These are phyloP conservation scores for Machimus atricapillus DNA, from an alignment of 2,888 invertebrate species.

Conservation along the genomic window DNA sequence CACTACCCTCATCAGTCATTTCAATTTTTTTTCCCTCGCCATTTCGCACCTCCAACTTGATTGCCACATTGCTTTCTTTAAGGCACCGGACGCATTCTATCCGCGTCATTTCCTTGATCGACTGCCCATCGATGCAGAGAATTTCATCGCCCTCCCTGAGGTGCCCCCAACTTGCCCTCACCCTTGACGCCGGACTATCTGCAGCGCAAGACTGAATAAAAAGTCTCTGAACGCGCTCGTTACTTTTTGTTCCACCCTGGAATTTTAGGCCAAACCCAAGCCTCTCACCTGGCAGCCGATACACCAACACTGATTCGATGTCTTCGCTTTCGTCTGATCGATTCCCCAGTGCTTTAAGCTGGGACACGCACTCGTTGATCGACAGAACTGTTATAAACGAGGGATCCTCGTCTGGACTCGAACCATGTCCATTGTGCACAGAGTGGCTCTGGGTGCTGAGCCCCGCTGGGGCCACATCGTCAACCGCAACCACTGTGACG, in stretches of 20 bases:
- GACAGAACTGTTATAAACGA: slow-evolving; percentile 70
- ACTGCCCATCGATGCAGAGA: slow-evolving; percentile 81
- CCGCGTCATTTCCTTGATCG: slow-evolving; percentile 80
- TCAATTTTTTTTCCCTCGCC: slow-evolving; percentile 58
- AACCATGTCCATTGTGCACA: slow-evolving; percentile 46
- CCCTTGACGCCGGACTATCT: slow-evolving; percentile 87
- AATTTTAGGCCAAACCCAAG: slow-evolving; percentile 91
- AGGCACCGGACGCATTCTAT: slow-evolving; percentile 85
- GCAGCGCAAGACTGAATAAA: slow-evolving; percentile 89
- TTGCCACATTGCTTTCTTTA: slow-evolving; percentile 84
- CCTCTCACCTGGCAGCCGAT: slow-evolving; percentile 86
- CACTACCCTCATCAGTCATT: slow-evolving; percentile 57
- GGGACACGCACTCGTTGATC: slow-evolving; percentile 62
- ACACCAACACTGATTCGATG: slow-evolving; percentile 79
- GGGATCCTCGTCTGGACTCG: slow-evolving; percentile 54
- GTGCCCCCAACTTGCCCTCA: slow-evolving; percentile 81
- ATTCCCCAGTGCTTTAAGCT: slow-evolving; percentile 45
- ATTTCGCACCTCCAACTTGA: slow-evolving; percentile 74
- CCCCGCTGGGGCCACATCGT: slow-evolving; percentile 55
- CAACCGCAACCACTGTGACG: slow-evolving; percentile 70
- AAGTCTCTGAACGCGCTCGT: slow-evolving; percentile 80
- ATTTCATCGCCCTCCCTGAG: slow-evolving; percentile 90
- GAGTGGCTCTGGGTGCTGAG: slow-evolving; percentile 44
- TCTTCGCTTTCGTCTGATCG: slow-evolving; percentile 59
- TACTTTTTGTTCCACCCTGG: slow-evolving; percentile 85